A percentile compares a stretch with the other conserved stretches of the same genome.
These are phyloP conservation scores for Mastigias papua DNA, from an alignment of 30 jellyfish, hydroid and myxozoan genomes.

Conservation along the genomic window DNA sequence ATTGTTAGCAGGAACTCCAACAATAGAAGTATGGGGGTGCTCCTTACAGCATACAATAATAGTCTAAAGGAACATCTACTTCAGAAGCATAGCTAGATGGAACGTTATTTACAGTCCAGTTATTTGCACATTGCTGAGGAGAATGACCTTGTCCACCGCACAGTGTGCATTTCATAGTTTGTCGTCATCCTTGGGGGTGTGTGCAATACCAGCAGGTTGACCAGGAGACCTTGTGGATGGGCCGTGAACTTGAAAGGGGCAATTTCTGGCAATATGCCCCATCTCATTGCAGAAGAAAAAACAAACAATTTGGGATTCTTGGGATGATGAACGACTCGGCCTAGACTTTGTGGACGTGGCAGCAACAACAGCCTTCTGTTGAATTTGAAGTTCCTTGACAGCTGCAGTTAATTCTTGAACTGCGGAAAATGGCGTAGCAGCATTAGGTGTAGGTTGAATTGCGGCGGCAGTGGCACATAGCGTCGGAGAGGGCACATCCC, in stretches of 20 bases:
- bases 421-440: neutral
- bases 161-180: neutral
- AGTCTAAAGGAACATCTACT: neutral
- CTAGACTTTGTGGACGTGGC: neutral
- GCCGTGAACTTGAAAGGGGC: neutral
- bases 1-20: neutral
- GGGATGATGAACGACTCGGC: neutral
- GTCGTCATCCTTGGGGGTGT: neutral
- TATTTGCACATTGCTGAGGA: neutral
- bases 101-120: neutral
- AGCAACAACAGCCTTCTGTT: neutral
- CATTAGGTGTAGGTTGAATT: neutral
- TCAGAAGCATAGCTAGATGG: neutral
- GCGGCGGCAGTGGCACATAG: neutral
- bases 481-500: neutral
- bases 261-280: neutral
- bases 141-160: neutral
- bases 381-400: neutral
- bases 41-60: neutral
- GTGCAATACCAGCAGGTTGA: neutral
- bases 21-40: neutral
- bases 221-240: neutral
- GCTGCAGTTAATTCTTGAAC: neutral
- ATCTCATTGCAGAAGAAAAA: neutral
- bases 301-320: neutral